Base-by-base conservation (phyloP, 2,113 vertebrate species). In the Aegithalos caudatus region DNA sequence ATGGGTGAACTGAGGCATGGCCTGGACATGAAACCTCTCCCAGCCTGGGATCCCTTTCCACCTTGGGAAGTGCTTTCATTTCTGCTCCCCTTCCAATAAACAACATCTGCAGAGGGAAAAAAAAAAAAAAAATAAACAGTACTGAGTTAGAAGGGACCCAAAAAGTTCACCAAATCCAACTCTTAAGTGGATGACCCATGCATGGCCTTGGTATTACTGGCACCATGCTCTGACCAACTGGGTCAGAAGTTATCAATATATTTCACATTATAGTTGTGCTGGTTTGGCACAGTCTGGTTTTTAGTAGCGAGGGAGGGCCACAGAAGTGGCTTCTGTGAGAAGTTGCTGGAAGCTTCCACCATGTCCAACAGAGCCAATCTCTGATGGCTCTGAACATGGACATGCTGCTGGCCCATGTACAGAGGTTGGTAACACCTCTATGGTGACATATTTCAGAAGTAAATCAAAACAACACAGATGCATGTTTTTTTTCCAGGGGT, bases 151-250 rank as follows among this genome's bases (percentile, higher is more conserved):
- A 85, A 85, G 5, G 3, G 29, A 56, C 10, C 7, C n/a, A 20
- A 12, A n/a, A 48, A 38, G 12, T 38, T 56, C n/a, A 28, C 8
- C 9, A 65, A 74, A 33, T 48, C 24, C 18, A n/a, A 9, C 24
- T 5, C 29, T 35, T 40, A n/a, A 40, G 31, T 24, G 50, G 24
- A n/a, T 48, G 35, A 16, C 12, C 23, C 19, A 29, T 29, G n/a
- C 24, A 48, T 1, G 2, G 13, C 50, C 11, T 45, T 38, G 33
- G 38, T 28, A 23, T 38, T 64, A 38, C 19, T 7, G 23, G 19
- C 60, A 56, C 23, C 50, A n/a, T 0, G 0, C 19, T 38, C 12
- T 40, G 19, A 64, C 23, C 19, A 56, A 0, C 10, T 15, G n/a
- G 38, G 28, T 73, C 51, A 71, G 38, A 38, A 33, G 27, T 29